phyloP scores from a whole-genome alignment of 2,888 invertebrate genomes.

The Phorcus lineatus region DNA sequence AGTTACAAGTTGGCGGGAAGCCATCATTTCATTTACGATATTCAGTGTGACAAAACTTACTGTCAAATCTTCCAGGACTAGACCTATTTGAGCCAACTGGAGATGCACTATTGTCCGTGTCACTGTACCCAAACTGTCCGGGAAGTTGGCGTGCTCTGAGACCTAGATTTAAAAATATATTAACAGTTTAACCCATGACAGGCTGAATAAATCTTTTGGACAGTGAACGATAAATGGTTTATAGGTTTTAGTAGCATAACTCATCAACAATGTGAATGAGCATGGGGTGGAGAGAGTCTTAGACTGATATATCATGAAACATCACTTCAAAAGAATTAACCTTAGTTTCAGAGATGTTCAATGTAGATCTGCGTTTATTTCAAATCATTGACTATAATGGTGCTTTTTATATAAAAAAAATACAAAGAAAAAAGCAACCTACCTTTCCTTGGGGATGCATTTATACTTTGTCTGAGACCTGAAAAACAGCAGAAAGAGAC shows the following conservation, averaged over 20 bases:
- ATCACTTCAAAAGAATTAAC: no score
- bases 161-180: constrained; percentile 29
- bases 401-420: not conserved
- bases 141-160: constrained; percentile 48
- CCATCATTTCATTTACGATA: no score
- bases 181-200: not conserved
- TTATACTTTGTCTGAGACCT: constrained; percentile 73
- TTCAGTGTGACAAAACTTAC: no score
- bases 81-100: constrained; percentile 59
- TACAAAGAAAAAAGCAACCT: constrained; percentile 31
- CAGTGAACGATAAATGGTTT: no score
- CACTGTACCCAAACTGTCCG: constrained; percentile 45
- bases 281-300: no score
- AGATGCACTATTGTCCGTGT: constrained; percentile 51
- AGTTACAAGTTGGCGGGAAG: no score
- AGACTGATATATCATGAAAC: no score
- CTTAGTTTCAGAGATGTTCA: no score
- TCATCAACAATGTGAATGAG: no score
- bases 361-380: no score
- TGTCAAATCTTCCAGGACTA: constrained; percentile 66
- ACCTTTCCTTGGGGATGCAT: constrained; percentile 72
- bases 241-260: not conserved
- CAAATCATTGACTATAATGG: no score
- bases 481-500: constrained; percentile 31
- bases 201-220: no score